Conservation (phyloP, 2,113 vertebrate genomes). For the Eublepharis macularius region DNA sequence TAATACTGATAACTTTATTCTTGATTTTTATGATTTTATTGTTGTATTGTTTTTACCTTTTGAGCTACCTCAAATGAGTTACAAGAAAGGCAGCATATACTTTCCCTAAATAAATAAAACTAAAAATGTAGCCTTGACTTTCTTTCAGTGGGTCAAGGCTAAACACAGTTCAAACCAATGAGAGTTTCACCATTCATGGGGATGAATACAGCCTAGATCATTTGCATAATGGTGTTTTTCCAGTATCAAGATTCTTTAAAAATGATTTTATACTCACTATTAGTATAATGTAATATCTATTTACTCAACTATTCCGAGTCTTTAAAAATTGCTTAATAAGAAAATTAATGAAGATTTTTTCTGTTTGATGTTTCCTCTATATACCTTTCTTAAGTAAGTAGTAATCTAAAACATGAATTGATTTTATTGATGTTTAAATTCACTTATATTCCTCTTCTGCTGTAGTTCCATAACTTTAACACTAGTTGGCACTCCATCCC, state of each 20-base stretch:
- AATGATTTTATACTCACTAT: background rate
- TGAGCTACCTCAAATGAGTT: too few species aligned
- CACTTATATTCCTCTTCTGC: background rate
- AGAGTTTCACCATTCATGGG: background rate
- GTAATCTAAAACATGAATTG: accelerated
- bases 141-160: too few species aligned
- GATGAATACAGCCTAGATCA: background rate
- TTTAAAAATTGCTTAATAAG: background rate
- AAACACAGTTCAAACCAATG: too few species aligned
- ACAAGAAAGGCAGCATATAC: too few species aligned
- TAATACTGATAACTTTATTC: too few species aligned
- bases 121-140: too few species aligned
- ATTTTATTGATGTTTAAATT: background rate
- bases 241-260: background rate
- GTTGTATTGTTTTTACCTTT: too few species aligned
- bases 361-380: background rate
- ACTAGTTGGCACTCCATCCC: constrained; percentile 74
- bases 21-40: too few species aligned
- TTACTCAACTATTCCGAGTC: background rate
- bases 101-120: too few species aligned
- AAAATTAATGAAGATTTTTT: background rate
- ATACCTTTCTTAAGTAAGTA: accelerated
- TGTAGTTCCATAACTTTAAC: constrained; percentile 37
- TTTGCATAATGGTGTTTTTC: background rate
- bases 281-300: background rate